Evolutionary conservation across 2,113 vertebrate genomes (phyloP), one percentile per base, ranked within the genome.

Genomic region (Callopanchax toddi): DNA sequence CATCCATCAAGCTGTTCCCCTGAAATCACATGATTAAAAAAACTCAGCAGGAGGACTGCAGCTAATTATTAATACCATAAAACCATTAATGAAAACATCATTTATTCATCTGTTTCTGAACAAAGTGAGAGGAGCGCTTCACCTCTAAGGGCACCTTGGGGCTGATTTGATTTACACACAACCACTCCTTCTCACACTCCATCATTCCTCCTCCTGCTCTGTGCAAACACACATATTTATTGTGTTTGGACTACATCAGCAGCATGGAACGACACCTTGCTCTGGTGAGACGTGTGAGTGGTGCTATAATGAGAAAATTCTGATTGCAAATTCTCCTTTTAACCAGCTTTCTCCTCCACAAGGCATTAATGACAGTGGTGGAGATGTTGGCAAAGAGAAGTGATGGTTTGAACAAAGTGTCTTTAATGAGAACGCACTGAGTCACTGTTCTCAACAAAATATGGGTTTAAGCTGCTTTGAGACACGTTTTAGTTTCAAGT

Each of bases 101-200:
- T 46, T 70, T 21, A 58, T 54, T 64, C 2, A 40, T 22, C 52
- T n/a, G 55, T 43, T 26, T 54, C 69, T 39, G 44, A 67, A 56
- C 32, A 48, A 60, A 63, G 26, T 42, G 20, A 51, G 55, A 66
- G 32, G n/a, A 12, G 25, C 56, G 51, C 20, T 11, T 59, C 70
- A 37, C 48, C 67, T 75, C 72, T 64, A 78, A 84, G 72, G 80
- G 61, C 66, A 83, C 80, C 79, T 77, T 86, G 74, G 67, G 60
- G 85, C 68, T 75, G 25, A 61, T 74, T 71, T 68, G 60, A 63
- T 45, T 74, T 10, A 44, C 42, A 44, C n/a, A 18, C 3, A 43
- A 44, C n/a, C 8, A 11, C n/a, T 7, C 5, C n/a, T 10, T 44
- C 46, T 42, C 34, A 23, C 49, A 4, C 49, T 20, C 44, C 16